Conservation (phyloP, 1,140 invertebrate genomes). For the Leptoteleia sp. region DNA sequence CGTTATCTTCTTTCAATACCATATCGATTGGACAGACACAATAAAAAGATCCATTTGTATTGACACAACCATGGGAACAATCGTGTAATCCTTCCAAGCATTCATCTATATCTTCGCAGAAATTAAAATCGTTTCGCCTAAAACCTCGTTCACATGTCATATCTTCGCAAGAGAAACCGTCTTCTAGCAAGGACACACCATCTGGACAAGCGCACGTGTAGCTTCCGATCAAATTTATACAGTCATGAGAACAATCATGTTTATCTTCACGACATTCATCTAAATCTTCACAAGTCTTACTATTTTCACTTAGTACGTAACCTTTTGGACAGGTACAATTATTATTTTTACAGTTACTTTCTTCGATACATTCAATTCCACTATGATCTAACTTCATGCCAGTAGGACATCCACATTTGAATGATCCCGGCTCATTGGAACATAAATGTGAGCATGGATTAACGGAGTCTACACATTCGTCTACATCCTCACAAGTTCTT, state of each 20-base stretch:
- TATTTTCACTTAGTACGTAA: constrained; percentile 65
- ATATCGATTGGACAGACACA: constrained; percentile 85
- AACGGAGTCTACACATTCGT: constrained; percentile 84
- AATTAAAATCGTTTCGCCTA: constrained; percentile 12
- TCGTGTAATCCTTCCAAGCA: constrained; percentile 84
- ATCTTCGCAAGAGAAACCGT: constrained; percentile 86
- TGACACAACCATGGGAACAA: constrained; percentile 86
- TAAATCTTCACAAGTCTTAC: constrained; percentile 83
- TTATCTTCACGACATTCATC: constrained; percentile 87
- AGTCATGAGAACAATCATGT: constrained; percentile 85
- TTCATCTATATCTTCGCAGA: constrained; percentile 88
- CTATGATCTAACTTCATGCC: constrained; percentile 81
- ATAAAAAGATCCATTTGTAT: constrained; percentile 86
- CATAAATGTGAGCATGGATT: constrained; percentile 75
- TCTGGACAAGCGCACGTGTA: constrained; percentile 89
- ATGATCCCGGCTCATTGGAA: constrained; percentile 81
- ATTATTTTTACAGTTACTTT: constrained; percentile 79
- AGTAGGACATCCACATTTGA: constrained; percentile 82
- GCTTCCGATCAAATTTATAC: constrained; percentile 89
- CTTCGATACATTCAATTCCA: constrained; percentile 82
- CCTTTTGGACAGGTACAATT: constrained; percentile 81
- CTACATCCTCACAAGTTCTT: constrained; percentile 83
- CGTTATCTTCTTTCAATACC: constrained; percentile 71
- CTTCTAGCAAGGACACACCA: constrained; percentile 86
- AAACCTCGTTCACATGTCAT: constrained; percentile 38